Base-by-base conservation (phyloP, 2,888 invertebrate genomes). In the Noctua pronuba region DNA sequence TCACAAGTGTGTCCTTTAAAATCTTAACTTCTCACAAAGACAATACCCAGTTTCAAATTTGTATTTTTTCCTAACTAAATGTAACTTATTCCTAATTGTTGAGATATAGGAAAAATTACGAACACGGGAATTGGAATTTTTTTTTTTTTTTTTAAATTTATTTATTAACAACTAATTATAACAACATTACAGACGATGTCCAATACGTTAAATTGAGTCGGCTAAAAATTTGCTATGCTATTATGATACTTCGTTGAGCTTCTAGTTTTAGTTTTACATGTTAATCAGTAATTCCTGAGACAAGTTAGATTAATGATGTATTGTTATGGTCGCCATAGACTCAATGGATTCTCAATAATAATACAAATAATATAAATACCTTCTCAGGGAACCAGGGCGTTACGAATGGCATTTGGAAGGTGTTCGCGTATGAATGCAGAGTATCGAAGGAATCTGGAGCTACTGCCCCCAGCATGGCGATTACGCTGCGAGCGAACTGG, bases 321-420 rank as follows among this genome's bases (percentile, higher is more conserved):
- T 68, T 52, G 28, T 41, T 38, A 52, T 68, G 21, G 10, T 38
- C 24, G 38, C 31, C 31, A 7, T 2, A 66, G 24, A 49, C 38
- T 46, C 49, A n/a, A 73, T 7, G 28, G 21, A 1, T 10, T 31
- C 18, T 21, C 44, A 67, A 52, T 65, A 46, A 62, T 62, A 49
- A 31, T 24, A 28, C 13, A 66, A 75, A 60, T 44, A 28, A 41
- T 67, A 69, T 79, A 80, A 87, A 79, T 91, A 98, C 98, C 97
- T 99, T 99, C 95, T 99, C 99, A 2, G 99, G 99, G 93, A 99
- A 99, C 98, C 98, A 99, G 8, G 99, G 99, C 68, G 99, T 99
- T 86, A 99, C 98, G 94, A 99, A 99, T 41, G 99, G 99, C 98
- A 99, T 98, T 95, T 99, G 98, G 94, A 99, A 99, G 60, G 99